Conservation (phyloP, 2,888 invertebrate genomes). For the Agrochola lychnidis region DNA sequence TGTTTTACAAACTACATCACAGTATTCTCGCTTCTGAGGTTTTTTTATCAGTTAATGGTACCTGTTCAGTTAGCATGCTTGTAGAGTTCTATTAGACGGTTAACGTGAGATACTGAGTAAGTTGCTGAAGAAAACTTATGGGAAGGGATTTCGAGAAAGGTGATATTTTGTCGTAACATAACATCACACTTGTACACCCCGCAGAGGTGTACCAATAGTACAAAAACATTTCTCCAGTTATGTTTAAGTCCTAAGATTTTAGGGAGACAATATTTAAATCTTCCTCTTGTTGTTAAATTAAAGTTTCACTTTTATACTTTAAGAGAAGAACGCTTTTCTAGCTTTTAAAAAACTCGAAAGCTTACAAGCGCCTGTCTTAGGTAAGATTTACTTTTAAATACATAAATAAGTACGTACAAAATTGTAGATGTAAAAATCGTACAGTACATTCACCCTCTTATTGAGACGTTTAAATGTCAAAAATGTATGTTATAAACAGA, state of each 20-base stretch:
- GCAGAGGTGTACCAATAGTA: no score
- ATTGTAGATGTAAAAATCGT: background rate
- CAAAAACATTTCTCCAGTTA: no score
- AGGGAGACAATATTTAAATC: no score
- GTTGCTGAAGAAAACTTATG: background rate
- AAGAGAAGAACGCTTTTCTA: background rate
- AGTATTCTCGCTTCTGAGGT: slow-evolving; percentile 24
- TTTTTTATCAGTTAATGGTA: slow-evolving; percentile 28
- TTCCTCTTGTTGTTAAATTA: no score
- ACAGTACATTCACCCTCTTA: no score
- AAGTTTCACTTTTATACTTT: background rate
- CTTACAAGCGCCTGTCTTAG: no score
- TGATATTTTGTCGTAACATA: background rate
- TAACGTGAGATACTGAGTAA: slow-evolving; percentile 8
- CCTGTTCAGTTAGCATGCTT: slow-evolving; percentile 46
- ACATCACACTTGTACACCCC: no score
- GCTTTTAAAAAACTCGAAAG: background rate
- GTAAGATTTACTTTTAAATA: background rate
- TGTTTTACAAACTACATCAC: slow-evolving; percentile 52
- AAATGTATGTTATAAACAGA: background rate
- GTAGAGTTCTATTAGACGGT: slow-evolving; percentile 16
- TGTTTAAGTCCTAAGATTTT: no score
- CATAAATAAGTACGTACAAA: background rate
- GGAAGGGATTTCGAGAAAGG: background rate
- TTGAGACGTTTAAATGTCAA: background rate